Evolutionary conservation across 1,140 invertebrate genomes (phyloP), one percentile per base, ranked within the genome.

Genomic region (Gonatopus flavifemur): DNA sequence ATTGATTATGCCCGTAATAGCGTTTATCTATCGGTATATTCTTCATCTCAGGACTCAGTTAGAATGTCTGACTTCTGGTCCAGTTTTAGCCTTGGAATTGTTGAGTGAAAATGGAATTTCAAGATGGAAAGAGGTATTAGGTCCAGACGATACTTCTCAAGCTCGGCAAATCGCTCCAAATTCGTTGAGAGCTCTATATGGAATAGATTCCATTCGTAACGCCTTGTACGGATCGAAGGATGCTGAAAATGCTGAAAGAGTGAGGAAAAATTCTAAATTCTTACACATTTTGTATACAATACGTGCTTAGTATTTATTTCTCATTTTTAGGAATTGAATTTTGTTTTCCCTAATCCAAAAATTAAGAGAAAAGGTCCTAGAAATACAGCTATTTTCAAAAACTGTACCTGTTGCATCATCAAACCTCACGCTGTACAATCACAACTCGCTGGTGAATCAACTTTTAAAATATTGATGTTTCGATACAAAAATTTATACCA

Each of bases 351-450:
- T 6, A 75, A 77, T 36, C 63, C 70, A 16, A 76, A 78, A 49
- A 52, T 62, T 30, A 71, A 69, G 35, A 74, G 70, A 28, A 60
- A 68, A 22, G 77, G 79, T n/a, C 75, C 82, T 1, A 62, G 79
- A 44, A 74, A 78, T 47, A 82, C 81, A 16, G 85, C 86, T 1
- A 84, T 82, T 19, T 64, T 82, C 22, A 80, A 83, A 35, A 84
- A 86, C 55, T 87, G 88, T 43, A 91, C 93, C 3, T 88, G 91
- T 54, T 93, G 90, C 66, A 81, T 98, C 21, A 88, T 97, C 13
- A 96, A 96, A 74, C 94, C 94, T n/a, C 93, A 96, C 77, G 88
- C 88, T 33, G 79, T 97, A 3, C 80, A 86, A 52, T 86, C 88
- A 66, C 86, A 83, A 44, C 43, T 67, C 18, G 48, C 30, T 28